These are phyloP conservation scores for Chesias legatella DNA, from an alignment of 2,888 invertebrate species.

Conservation along the genomic window DNA sequence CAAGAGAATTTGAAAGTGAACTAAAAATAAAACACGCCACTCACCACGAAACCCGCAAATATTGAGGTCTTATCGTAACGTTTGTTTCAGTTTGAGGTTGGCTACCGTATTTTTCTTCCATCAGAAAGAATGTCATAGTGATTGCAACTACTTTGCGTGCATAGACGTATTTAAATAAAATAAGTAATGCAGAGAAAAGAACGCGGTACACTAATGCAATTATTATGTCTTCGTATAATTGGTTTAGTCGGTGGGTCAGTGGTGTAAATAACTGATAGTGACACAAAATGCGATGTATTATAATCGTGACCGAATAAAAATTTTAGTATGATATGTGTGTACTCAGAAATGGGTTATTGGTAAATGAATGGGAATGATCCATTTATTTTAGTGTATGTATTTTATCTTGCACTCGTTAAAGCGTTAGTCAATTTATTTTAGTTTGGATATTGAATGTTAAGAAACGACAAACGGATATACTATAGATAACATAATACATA, in stretches of 20 bases:
- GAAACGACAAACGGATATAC: too few relatives aligned
- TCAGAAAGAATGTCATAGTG: constrained; percentile 14
- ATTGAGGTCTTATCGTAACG: constrained; percentile 15
- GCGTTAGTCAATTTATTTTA: too few relatives aligned
- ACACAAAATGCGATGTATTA: too few relatives aligned
- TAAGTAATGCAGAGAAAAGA: constrained; percentile 35
- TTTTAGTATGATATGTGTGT: too few relatives aligned
- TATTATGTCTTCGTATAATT: constrained; percentile 55
- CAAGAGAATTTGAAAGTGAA: too few relatives aligned
- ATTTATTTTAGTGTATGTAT: too few relatives aligned
- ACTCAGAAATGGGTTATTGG: too few relatives aligned
- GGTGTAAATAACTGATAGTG: constrained; percentile 21
- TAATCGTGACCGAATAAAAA: too few relatives aligned
- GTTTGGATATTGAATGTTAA: too few relatives aligned
- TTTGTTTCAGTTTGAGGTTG: constrained; percentile 31
- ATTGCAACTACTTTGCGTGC: constrained; percentile 1
- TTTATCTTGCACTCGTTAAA: too few relatives aligned
- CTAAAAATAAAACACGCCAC: constrained; percentile 14
- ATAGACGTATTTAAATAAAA: constrained; percentile 15
- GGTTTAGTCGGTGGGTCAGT: constrained; percentile 48
- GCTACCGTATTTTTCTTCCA: constrained; percentile 42
- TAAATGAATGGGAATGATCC: too few relatives aligned
- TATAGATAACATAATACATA: too few relatives aligned
- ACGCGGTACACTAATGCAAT: constrained; percentile 53
- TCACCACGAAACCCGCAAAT: constrained; percentile 48